Percentiles rank a stretch among this genome's conserved stretches.
Conservation (phyloP, 2,797 vertebrate genomes). For the Melanotaenia boesemani region DNA sequence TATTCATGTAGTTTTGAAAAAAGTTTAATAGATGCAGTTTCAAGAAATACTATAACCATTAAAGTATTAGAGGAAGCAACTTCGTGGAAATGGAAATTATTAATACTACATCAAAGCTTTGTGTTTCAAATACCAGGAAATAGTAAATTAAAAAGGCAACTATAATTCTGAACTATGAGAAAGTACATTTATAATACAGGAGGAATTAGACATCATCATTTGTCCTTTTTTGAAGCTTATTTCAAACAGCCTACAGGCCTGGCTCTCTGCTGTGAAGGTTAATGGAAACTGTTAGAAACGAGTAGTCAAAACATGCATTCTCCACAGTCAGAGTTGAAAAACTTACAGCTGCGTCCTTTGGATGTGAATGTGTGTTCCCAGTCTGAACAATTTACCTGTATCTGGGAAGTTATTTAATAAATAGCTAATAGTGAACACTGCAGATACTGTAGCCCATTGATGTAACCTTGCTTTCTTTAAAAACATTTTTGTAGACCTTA, state of each 20-base stretch:
- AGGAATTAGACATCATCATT: conserved; percentile 17
- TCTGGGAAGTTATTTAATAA: conserved; percentile 54
- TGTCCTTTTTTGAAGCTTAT: conserved; percentile 25
- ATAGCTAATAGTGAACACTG: conserved; percentile 39
- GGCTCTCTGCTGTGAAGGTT: conserved; percentile 34
- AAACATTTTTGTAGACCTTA: conserved; percentile 31
- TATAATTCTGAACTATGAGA: conserved; percentile 2
- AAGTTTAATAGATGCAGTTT: background rate
- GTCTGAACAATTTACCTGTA: conserved; percentile 30
- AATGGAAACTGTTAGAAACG: conserved; percentile 41
- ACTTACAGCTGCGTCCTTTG: conserved; percentile 15
- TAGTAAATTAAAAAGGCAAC: background rate
- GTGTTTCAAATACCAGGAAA: background rate
- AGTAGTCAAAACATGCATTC: conserved; percentile 24
- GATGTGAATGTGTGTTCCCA: conserved; percentile 33
- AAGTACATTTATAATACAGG: conserved; percentile 25
- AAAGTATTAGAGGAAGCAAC: background rate
- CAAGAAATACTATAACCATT: background rate
- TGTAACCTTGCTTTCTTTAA: conserved; percentile 32
- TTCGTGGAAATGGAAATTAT: background rate
- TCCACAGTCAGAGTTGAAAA: conserved; percentile 28
- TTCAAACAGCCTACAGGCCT: conserved; percentile 35
- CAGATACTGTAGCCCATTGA: conserved; percentile 35
- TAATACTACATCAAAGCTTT: background rate
- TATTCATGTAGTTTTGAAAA: background rate